Evolutionary conservation across 2,113 vertebrate genomes (phyloP).

Genomic region (Xiphorhynchus elegans): DNA sequence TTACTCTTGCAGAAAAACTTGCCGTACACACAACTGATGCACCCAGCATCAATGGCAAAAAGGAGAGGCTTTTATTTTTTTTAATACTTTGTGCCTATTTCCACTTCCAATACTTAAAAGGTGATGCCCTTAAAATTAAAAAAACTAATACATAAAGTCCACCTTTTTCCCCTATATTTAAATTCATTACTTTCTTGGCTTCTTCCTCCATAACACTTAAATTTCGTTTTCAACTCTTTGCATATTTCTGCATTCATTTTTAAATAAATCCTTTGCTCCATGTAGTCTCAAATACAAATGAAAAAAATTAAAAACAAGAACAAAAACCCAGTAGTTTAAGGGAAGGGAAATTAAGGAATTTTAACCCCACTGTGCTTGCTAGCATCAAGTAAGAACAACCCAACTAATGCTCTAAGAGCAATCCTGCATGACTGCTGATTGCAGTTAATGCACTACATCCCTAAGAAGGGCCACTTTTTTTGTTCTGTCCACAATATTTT

Average conservation of each 20-base stretch:
- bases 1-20: not conserved
- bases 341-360: not conserved
- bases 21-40: not conserved
- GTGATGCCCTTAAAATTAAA: not conserved
- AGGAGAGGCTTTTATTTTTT: not conserved
- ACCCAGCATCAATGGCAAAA: not conserved
- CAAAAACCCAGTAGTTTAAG: not conserved
- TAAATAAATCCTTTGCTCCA: not conserved
- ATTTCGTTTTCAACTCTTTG: not conserved
- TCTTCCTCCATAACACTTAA: not conserved
- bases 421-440: accelerated
- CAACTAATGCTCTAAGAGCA: not conserved
- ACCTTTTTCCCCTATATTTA: not conserved
- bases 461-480: not conserved
- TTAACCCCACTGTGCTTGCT: not conserved
- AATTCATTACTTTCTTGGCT: not conserved
- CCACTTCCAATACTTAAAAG: not conserved
- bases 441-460: not conserved
- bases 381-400: not conserved
- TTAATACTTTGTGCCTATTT: not conserved
- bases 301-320: not conserved
- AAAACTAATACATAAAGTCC: accelerated
- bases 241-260: not conserved
- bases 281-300: not conserved
- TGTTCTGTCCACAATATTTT: not conserved